phyloP scores from a whole-genome alignment of 30 jellyfish, hydroid and myxozoan species.

The Aurelia sp. region DNA sequence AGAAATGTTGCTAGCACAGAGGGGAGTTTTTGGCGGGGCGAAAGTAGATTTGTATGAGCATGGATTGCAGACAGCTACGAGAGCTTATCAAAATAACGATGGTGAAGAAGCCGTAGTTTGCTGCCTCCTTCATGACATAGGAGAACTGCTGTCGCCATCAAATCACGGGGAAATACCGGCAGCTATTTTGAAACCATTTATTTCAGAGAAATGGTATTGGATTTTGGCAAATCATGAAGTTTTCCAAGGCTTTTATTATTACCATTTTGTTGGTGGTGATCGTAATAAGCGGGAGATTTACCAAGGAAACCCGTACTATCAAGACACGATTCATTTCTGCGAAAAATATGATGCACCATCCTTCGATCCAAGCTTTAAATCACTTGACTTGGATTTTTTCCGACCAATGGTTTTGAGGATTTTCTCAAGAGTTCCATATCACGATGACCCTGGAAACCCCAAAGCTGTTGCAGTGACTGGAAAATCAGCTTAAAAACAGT shows the following conservation, averaged over 20 bases:
- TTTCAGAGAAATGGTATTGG: conserved; percentile 62
- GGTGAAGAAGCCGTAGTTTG: conserved; percentile 56
- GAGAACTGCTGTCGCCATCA: conserved; percentile 62
- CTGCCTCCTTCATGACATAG: conserved; percentile 66
- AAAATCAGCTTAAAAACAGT: background rate
- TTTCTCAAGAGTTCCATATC: conserved; percentile 25
- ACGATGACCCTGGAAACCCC: conserved; percentile 42
- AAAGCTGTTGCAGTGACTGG: conserved; percentile 70
- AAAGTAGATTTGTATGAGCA: conserved; percentile 65
- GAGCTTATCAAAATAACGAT: conserved; percentile 62
- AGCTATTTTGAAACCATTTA: conserved; percentile 59
- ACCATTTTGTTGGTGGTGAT: conserved; percentile 58
- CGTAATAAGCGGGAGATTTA: conserved; percentile 40
- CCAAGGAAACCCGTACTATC: conserved; percentile 36
- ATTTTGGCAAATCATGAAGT: conserved; percentile 68
- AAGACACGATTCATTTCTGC: conserved; percentile 41
- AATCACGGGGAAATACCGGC: conserved; percentile 74
- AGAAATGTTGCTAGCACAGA: conserved; percentile 18
- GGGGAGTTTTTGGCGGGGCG: conserved; percentile 54
- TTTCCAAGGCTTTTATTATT: conserved; percentile 62
- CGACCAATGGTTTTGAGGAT: conserved; percentile 52
- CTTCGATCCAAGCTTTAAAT: conserved; percentile 48
- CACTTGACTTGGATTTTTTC: conserved; percentile 35
- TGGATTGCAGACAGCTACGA: conserved; percentile 68
- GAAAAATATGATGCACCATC: conserved; percentile 72